Percentiles rank a stretch among this genome's conserved stretches.
These are phyloP conservation scores for Ochotona curzoniae DNA, from an alignment of 2,113 vertebrate genomes.

Conservation along the genomic window DNA sequence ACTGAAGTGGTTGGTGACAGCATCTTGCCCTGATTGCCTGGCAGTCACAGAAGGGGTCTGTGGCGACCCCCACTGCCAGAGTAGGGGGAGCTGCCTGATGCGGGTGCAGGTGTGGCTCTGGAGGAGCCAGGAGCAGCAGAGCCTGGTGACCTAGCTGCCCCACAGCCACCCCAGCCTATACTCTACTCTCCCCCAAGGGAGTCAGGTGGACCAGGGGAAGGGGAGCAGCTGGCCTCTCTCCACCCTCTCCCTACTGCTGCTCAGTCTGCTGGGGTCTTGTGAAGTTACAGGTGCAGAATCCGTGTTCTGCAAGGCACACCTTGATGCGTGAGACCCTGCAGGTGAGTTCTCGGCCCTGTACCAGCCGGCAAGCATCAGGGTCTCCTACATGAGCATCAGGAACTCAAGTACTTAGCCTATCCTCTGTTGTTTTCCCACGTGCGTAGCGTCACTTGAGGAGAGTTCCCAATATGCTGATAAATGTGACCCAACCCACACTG, in stretches of 20 bases:
- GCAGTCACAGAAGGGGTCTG: constrained; percentile 17
- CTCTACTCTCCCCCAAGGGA: not conserved
- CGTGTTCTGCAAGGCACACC: not conserved
- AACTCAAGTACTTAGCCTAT: too few species aligned
- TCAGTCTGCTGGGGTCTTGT: not conserved
- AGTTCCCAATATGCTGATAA: not conserved
- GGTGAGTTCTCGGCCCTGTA: too few species aligned
- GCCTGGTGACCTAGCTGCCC: not conserved
- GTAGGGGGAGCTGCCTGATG: not conserved
- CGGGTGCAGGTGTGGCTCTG: not conserved
- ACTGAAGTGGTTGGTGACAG: not conserved
- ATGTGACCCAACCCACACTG: not conserved
- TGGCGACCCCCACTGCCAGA: not conserved
- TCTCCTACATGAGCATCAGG: too few species aligned
- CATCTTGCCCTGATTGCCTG: not conserved
- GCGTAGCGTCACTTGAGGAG: not conserved
- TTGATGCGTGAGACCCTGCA: too few species aligned
- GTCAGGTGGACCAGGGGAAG: not conserved
- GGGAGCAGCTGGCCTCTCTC: not conserved
- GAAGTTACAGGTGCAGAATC: not conserved
- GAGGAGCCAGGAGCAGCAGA: not conserved
- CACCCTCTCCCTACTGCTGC: not conserved
- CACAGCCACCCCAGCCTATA: not conserved
- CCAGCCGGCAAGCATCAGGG: too few species aligned
- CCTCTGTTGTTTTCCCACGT: too few species aligned